These are phyloP conservation scores for Cottoperca gobio DNA, from an alignment of 2,797 vertebrate genomes.

Conservation along the genomic window DNA sequence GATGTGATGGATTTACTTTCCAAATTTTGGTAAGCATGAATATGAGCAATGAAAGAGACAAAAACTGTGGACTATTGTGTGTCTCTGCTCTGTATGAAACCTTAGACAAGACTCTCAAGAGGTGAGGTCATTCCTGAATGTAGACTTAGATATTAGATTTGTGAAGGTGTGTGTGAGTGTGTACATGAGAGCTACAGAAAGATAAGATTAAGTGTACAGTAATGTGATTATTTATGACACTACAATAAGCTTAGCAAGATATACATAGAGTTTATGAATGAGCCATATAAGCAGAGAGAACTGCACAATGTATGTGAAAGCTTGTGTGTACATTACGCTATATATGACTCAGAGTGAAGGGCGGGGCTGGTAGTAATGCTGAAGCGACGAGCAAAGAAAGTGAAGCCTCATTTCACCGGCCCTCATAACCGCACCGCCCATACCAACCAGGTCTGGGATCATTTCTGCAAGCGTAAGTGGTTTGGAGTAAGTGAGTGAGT, in stretches of 20 bases:
- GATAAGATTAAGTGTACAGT: background rate
- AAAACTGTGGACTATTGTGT: conserved; percentile 24
- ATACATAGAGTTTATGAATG: conserved; percentile 10
- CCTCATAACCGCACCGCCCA: conserved; percentile 41
- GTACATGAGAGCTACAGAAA: background rate
- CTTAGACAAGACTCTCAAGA: conserved; percentile 53
- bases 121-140: conserved; percentile 76
- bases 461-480: conserved; percentile 56
- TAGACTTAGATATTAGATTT: conserved; percentile 54
- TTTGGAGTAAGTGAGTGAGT: conserved; percentile 40
- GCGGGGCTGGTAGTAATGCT: conserved; percentile 33
- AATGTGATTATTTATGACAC: background rate
- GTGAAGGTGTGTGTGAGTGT: conserved; percentile 33
- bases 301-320: conserved; percentile 16
- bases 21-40: conserved; percentile 44
- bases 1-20: conserved; percentile 48
- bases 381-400: conserved; percentile 42
- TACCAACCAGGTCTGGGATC: conserved; percentile 33
- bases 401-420: conserved; percentile 14
- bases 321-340: conserved; percentile 37
- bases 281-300: conserved; percentile 11
- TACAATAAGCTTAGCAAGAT: conserved; percentile 6
- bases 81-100: conserved; percentile 62
- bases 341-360: conserved; percentile 43
- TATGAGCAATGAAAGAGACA: conserved; percentile 11